phyloP scores from a whole-genome alignment of 2,888 invertebrate genomes.

The Watsonalla cultraria region DNA sequence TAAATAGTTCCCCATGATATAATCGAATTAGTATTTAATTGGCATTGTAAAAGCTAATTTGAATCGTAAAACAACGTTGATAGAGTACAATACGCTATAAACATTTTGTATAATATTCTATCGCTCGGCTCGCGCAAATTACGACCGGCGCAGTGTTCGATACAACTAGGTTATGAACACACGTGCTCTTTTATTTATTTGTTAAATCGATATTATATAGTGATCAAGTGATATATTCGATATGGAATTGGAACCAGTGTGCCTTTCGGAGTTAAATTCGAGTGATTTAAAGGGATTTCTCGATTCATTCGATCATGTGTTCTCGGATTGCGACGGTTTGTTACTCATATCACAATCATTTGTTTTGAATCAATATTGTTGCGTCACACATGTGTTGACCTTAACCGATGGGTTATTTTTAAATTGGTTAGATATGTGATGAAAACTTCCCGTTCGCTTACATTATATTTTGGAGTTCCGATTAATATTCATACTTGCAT shows the following conservation, averaged over 20 bases:
- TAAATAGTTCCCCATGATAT: no score
- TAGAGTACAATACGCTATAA: no score
- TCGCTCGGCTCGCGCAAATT: conserved; percentile 28
- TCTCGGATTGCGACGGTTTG: conserved; percentile 88
- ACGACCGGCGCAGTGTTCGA: conserved; percentile 55
- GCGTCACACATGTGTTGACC: neutral
- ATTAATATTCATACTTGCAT: no score
- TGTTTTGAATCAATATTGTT: conserved; percentile 1
- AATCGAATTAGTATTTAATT: no score
- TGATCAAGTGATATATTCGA: conserved; percentile 13
- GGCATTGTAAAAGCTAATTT: no score
- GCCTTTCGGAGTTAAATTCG: conserved; percentile 59
- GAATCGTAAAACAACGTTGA: no score
- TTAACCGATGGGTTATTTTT: neutral
- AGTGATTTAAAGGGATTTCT: conserved; percentile 73
- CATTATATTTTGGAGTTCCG: no score
- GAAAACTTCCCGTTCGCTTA: no score
- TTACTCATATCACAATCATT: conserved; percentile 11
- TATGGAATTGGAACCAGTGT: conserved; percentile 39
- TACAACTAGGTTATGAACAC: conserved; percentile 43
- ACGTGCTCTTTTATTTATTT: conserved; percentile 33
- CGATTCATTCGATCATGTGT: conserved; percentile 83
- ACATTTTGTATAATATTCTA: conserved; percentile 17
- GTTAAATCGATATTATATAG: conserved; percentile 9
- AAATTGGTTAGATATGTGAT: no score